Base-by-base conservation (phyloP, 1,140 invertebrate species). In the Helicoverpa zea region DNA sequence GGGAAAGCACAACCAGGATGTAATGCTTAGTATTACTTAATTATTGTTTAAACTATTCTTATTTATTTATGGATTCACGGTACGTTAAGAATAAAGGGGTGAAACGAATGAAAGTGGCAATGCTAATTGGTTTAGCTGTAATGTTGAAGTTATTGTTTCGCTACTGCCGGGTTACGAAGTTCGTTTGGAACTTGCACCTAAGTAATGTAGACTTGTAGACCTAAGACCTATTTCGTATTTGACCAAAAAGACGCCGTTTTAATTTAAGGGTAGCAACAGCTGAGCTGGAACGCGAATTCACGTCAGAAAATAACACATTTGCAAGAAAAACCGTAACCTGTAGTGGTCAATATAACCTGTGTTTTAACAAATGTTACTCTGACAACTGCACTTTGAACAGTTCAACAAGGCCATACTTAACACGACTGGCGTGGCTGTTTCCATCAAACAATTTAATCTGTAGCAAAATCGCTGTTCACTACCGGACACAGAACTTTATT, bases 1-100 rank as follows among this genome's bases (percentile, higher is more conserved):
- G 82, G 82, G 82, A 83, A 83, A 83, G 82, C 79, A 75, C 76
- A 66, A 63, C 58, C 76, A 79, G 76, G 76, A 79, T 79, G 63
- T 79, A 58, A 79, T 70, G 76, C 35, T 13, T 58, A 35, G 52
- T n/a, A 58, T 79, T 79, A 59, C 76, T 79, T 70, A 79, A 79
- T 58, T 70, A 43, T 64, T 79, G 61, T 64, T 58, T 51, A 63
- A 76, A 52, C 49, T 68, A 68, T 68, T 68, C 18, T 68, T 49
- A 49, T 68, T 47, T 49, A 49, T 68, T 49, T 68, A 49, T 49
- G 64, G 43, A 68, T 68, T 49, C 64, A 68, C 64, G 64, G n/a
- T 12, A 43, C 18, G 23, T 68, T 49, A 43, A 12, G 64, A 68
- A 68, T 68, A 68, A 49, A 68, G 43, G 16, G 64, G 43, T 49